Percentiles rank a stretch among this genome's conserved stretches.
Conservation (phyloP, 2,888 invertebrate species). For the Megastigmus dorsalis region DNA sequence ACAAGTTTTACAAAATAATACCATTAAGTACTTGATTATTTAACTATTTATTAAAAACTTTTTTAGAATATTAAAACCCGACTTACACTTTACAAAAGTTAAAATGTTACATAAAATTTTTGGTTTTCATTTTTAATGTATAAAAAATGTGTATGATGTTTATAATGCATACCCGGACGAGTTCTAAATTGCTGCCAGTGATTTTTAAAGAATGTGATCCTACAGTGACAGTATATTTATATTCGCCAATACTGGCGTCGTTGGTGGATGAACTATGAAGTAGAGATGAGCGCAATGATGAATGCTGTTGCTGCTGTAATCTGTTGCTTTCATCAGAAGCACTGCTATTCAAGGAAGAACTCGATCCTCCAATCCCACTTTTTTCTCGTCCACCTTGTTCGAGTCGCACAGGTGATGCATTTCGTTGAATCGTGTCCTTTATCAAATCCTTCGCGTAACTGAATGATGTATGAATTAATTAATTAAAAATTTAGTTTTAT, state of each 20-base stretch:
- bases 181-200: conserved; percentile 88
- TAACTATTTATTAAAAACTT: too few species aligned
- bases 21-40: too few species aligned
- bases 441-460: conserved; percentile 93
- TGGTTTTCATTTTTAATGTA: background rate
- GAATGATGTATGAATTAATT: background rate
- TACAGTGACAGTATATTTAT: conserved; percentile 90
- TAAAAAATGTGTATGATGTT: background rate
- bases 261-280: conserved; percentile 89
- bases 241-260: conserved; percentile 90
- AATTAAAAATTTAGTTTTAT: conserved; percentile 22
- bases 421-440: conserved; percentile 95
- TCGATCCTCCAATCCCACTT: conserved; percentile 81
- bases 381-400: conserved; percentile 77
- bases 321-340: conserved; percentile 80
- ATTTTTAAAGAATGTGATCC: conserved; percentile 90
- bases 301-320: conserved; percentile 74
- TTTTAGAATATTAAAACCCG: background rate
- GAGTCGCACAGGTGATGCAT: conserved; percentile 91
- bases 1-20: too few species aligned
- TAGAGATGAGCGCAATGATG: conserved; percentile 78
- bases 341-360: conserved; percentile 86
- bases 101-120: background rate
- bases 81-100: background rate
- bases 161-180: conserved; percentile 82